Conservation (phyloP, 1,140 invertebrate genomes). For the Grapholita molesta region DNA sequence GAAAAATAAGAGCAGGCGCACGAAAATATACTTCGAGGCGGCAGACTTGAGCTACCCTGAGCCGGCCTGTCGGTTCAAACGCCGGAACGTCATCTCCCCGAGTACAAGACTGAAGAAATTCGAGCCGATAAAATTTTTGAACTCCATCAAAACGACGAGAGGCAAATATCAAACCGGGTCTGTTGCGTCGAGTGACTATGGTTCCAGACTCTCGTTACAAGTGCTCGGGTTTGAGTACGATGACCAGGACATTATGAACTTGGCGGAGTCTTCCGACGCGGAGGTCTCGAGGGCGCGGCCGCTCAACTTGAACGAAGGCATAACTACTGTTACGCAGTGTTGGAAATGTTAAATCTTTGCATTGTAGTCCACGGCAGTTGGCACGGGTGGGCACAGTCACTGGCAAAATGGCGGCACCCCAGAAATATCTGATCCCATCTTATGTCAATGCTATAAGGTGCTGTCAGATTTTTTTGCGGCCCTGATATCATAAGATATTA, state of each 20-base stretch:
- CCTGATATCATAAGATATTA: no score
- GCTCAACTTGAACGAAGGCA: neutral
- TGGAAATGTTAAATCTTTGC: neutral
- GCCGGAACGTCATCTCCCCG: slow-evolving; percentile 17
- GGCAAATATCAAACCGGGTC: neutral
- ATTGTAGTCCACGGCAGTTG: neutral
- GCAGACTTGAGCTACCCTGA: neutral
- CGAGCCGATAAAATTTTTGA: neutral
- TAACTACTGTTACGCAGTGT: neutral
- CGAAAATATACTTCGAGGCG: slow-evolving; percentile 17
- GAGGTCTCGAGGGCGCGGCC: no score
- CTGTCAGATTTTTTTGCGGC: no score
- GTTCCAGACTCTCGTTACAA: slow-evolving; percentile 37
- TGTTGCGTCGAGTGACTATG: neutral
- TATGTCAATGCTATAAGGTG: no score
- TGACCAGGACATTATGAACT: no score
- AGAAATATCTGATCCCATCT: no score
- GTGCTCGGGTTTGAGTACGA: slow-evolving; percentile 41
- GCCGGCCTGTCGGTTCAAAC: slow-evolving; percentile 25
- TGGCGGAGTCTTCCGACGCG: no score
- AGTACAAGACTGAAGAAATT: neutral
- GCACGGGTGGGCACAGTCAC: no score
- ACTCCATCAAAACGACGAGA: neutral
- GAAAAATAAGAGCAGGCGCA: slow-evolving; percentile 35
- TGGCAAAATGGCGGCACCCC: no score